A percentile compares a stretch with the other conserved stretches of the same genome.
Conservation (phyloP, 2,888 invertebrate species). For the Macaria liturata region DNA sequence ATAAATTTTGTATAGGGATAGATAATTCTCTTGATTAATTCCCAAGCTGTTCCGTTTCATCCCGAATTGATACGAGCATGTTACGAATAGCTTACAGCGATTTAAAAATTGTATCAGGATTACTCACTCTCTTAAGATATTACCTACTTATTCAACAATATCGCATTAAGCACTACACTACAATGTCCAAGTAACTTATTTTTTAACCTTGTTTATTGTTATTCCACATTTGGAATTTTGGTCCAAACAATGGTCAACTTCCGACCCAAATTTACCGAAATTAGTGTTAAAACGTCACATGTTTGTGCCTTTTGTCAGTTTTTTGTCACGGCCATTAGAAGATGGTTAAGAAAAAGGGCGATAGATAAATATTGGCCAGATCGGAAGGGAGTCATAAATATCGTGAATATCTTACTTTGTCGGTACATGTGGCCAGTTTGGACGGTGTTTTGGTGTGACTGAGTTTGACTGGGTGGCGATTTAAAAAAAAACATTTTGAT, state of each 20-base stretch:
- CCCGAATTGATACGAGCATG: no score
- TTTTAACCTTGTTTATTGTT: no score
- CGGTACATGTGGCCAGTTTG: conserved; percentile 27
- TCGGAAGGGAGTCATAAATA: conserved; percentile 17
- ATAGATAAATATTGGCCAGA: conserved; percentile 21
- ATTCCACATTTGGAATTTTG: not conserved
- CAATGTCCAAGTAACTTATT: no score
- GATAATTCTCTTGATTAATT: no score
- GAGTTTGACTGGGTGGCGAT: not conserved
- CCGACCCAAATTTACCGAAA: conserved; percentile 9
- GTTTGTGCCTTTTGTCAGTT: conserved; percentile 13
- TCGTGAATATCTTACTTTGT: conserved; percentile 21
- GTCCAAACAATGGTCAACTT: conserved; percentile 10
- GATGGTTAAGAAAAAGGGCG: conserved; percentile 15
- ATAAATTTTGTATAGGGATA: no score
- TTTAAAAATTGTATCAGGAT: no score
- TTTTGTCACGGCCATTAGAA: conserved; percentile 22
- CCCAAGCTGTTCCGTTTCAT: no score
- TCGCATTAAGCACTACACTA: no score
- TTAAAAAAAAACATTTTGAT: no score
- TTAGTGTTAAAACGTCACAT: conserved; percentile 15
- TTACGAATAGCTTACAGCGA: no score
- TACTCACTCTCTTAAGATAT: no score
- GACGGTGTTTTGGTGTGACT: conserved; percentile 5
- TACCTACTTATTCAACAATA: no score